Evolutionary conservation across 2,113 vertebrate species (phyloP).

Genomic region (Boleophthalmus pectinirostris): DNA sequence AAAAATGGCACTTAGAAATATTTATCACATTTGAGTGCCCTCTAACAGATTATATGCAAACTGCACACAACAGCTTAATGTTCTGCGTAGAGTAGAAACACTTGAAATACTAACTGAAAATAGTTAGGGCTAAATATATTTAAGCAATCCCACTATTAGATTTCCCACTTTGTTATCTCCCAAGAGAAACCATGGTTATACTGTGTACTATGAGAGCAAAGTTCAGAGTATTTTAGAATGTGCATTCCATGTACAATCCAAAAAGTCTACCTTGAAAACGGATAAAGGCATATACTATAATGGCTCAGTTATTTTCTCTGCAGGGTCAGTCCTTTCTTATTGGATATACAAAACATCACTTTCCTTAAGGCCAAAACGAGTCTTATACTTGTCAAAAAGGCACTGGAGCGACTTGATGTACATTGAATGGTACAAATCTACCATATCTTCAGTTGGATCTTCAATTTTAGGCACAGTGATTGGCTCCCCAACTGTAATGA

Average conservation of each 20-base stretch:
- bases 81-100: background rate
- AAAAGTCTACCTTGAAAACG: constrained; percentile 27
- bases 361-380: constrained; percentile 86
- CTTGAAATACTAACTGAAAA: constrained; percentile 24
- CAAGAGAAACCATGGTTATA: constrained; percentile 8
- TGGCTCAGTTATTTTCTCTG: constrained; percentile 6
- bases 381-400: constrained; percentile 93
- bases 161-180: constrained; percentile 22
- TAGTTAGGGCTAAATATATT: constrained; percentile 1
- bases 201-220: constrained; percentile 19
- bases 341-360: constrained; percentile 84
- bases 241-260: constrained; percentile 59
- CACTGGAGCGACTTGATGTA: constrained; percentile 86
- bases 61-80: background rate
- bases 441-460: constrained; percentile 82
- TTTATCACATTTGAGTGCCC: constrained; percentile 29
- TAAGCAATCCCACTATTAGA: constrained; percentile 3
- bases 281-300: constrained; percentile 23
- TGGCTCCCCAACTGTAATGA: constrained; percentile 89
- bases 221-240: constrained; percentile 27
- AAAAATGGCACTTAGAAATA: constrained; percentile 38
- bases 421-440: constrained; percentile 90
- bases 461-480: constrained; percentile 91
- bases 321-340: constrained; percentile 63
- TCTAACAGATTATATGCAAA: constrained; percentile 33